Percentiles rank a stretch among this genome's conserved stretches.
Conservation (phyloP, 2,797 vertebrate species). For the Thalassophryne amazonica region DNA sequence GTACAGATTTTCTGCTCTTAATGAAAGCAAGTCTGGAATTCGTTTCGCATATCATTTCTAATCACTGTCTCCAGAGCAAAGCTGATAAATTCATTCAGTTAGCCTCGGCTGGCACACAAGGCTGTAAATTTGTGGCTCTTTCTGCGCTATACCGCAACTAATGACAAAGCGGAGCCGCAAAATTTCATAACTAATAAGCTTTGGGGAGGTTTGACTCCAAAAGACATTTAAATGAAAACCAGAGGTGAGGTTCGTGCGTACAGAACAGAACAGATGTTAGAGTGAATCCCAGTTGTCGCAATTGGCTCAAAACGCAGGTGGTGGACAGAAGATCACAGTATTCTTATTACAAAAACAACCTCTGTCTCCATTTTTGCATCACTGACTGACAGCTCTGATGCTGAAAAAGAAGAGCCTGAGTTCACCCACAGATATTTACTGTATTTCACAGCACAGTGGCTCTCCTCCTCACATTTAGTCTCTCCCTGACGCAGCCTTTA, state of each 20-base stretch:
- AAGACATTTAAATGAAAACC: conserved; percentile 50
- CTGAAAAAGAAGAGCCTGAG: conserved; percentile 12
- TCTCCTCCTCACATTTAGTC: conserved; percentile 6
- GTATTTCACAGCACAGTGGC: no score
- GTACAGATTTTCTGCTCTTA: conserved; percentile 19
- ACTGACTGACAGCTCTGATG: conserved; percentile 37
- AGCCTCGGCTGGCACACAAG: conserved; percentile 36
- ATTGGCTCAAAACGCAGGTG: conserved; percentile 4
- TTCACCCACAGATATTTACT: conserved; percentile 49
- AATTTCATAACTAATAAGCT: conserved; percentile 49
- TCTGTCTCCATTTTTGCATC: conserved; percentile 7
- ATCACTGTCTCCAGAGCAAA: conserved; percentile 46
- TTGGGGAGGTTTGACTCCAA: conserved; percentile 15
- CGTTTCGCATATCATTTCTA: conserved; percentile 60
- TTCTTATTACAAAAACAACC: conserved; percentile 12
- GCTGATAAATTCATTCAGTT: conserved; percentile 54
- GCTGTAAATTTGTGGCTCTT: conserved; percentile 20
- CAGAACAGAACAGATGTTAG: conserved; percentile 10
- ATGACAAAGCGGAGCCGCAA: conserved; percentile 28
- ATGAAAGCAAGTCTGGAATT: conserved; percentile 58
- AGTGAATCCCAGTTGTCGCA: background rate
- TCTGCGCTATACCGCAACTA: conserved; percentile 25
- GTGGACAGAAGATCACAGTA: background rate
- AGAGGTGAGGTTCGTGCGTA: conserved; percentile 19
- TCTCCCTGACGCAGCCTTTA: conserved; percentile 30